Evolutionary conservation across 2,888 invertebrate species (phyloP), one percentile per base, ranked within the genome.

Genomic region (Spilosoma lubricipeda): DNA sequence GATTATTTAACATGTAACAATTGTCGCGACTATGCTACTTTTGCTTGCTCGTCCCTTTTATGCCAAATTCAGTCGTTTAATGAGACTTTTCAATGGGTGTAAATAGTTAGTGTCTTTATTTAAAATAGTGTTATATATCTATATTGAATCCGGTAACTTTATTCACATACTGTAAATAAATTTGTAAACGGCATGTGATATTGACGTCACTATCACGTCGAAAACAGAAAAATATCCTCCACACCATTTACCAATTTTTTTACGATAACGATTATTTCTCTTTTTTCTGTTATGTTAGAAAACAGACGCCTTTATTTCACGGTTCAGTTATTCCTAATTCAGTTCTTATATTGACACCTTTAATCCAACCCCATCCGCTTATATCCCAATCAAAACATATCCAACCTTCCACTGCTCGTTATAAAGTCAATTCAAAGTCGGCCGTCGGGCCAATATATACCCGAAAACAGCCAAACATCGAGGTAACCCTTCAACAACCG

Each of bases 371-470:
- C 77, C 81, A 80, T 83, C 83, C 77, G 85, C 74, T 80, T 85
- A 85, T 68, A 73, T 65, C 72, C 65, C 11, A 76, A 76, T 48
- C 74, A 75, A 83, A 85, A 87, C 87, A 87, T 80, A 81, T 79
- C 75, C 74, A 70, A 76, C 75, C 74, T 67, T 74, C 73, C 77
- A 64, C 75, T 73, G 76, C 76, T 80, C 71, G 79, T 80, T 83
- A 85, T 81, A 83, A 85, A 82, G 85, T 79, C 85, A 79, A 81
- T 74, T 66, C 70, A 66, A 82, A 80, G 72, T 80, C 71, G 48
- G 42, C 39, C 48, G 68, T 63, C 63, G 30, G 18, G 27, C 52
- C 67, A 75, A 78, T 84, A 84, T 84, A 75, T 78, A 80, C 70
- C 59, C 65, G 73, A 80, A 84, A 82, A 77, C 64, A 73, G 23